phyloP scores from a whole-genome alignment of 2,888 invertebrate species.

The Eupithecia pulchellata region DNA sequence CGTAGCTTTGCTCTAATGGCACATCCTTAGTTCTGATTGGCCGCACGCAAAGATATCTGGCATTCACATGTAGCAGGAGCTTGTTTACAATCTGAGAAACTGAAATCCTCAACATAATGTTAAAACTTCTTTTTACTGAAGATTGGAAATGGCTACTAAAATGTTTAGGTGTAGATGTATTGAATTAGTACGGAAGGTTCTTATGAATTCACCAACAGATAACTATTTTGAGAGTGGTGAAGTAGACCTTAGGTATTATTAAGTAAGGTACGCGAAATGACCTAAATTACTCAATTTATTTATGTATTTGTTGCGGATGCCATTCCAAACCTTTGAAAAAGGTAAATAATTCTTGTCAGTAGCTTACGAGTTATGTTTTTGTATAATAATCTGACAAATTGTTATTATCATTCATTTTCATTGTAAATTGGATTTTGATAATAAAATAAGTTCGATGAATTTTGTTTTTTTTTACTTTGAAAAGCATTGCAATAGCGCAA shows the following conservation, averaged over 20 bases:
- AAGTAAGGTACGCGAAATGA: conserved; percentile 42
- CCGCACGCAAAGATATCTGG: background rate
- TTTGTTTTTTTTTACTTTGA: conserved; percentile 39
- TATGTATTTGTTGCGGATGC: conserved; percentile 71
- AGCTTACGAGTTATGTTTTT: conserved; percentile 73
- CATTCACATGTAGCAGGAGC: background rate
- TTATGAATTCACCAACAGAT: conserved; percentile 25
- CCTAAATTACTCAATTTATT: conserved; percentile 52
- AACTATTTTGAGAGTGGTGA: conserved; percentile 26
- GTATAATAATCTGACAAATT: conserved; percentile 64
- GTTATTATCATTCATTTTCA: conserved; percentile 73
- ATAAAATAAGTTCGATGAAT: conserved; percentile 68
- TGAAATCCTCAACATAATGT: background rate
- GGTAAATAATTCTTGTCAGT: conserved; percentile 83
- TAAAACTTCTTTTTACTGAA: background rate
- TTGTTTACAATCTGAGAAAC: background rate
- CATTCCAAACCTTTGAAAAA: conserved; percentile 83
- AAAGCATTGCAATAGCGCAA: background rate
- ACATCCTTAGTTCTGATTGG: background rate
- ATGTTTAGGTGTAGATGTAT: conserved; percentile 15
- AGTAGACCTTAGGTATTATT: conserved; percentile 30
- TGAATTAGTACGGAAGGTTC: conserved; percentile 15
- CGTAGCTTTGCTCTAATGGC: background rate
- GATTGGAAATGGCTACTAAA: conserved; percentile 17
- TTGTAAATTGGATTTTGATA: conserved; percentile 80